Percentiles rank a stretch among this genome's conserved stretches.
Evolutionary conservation across 2,888 invertebrate species (phyloP).

Genomic region (Leistus spinibarbis): DNA sequence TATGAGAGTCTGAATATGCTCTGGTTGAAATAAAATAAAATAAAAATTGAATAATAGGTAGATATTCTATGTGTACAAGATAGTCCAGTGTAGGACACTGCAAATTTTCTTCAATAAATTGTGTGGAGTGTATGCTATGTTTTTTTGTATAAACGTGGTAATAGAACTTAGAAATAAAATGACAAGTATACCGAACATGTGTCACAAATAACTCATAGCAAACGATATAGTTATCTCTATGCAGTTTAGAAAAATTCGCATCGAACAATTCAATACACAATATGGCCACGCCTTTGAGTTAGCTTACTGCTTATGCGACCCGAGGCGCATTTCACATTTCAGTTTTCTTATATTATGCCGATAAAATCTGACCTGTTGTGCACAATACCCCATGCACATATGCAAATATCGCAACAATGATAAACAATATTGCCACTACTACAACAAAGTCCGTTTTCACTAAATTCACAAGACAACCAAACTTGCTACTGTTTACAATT

Average conservation of each 20-base stretch:
- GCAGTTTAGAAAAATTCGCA: background rate
- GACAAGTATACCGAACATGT: background rate
- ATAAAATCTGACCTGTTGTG: conserved; percentile 1
- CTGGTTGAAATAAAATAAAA: no score
- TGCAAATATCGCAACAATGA: conserved; percentile 1
- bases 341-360: conserved; percentile 1
- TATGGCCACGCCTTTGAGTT: conserved; percentile 13
- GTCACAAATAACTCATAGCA: background rate
- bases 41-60: no score
- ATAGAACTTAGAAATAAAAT: background rate
- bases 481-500: conserved; percentile 6
- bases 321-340: conserved; percentile 23
- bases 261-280: background rate
- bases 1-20: no score
- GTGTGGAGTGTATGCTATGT: no score
- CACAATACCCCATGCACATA: conserved; percentile 3
- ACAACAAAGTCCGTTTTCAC: background rate
- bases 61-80: no score
- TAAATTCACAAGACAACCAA: conserved; percentile 3
- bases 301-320: conserved; percentile 5
- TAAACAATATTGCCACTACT: conserved; percentile 8
- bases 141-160: background rate
- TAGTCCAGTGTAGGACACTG: no score
- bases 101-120: no score
- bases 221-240: conserved; percentile 10